phyloP scores from a whole-genome alignment of 2,113 vertebrate species.

The Pseudonaja textilis region DNA sequence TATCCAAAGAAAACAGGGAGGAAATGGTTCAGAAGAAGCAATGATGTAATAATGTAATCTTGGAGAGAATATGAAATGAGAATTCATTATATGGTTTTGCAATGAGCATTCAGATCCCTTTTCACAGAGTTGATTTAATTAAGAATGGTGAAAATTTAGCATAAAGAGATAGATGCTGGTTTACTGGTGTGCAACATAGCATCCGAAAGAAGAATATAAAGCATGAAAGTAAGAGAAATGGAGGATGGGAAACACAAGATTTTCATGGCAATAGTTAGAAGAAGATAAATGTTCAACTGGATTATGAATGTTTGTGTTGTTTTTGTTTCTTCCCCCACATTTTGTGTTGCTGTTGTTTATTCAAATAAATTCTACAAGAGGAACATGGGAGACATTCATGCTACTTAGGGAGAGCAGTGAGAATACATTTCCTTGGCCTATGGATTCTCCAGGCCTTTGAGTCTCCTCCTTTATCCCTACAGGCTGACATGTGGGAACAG shows the following conservation, averaged over 20 bases:
- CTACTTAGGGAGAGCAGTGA: conserved; percentile 79
- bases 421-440: conserved; percentile 60
- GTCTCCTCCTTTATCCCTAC: conserved; percentile 57
- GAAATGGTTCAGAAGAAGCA: conserved; percentile 41
- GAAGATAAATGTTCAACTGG: conserved; percentile 35
- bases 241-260: not conserved
- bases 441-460: conserved; percentile 68
- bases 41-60: not conserved
- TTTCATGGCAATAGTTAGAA: conserved; percentile 16
- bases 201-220: conserved; percentile 40
- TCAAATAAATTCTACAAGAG: conserved; percentile 69
- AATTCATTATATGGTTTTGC: conserved; percentile 39
- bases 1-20: conserved; percentile 2
- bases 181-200: conserved; percentile 41
- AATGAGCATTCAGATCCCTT: conserved; percentile 55
- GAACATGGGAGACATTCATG: conserved; percentile 75
- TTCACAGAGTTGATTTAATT: conserved; percentile 55
- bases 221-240: not conserved
- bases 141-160: conserved; percentile 58
- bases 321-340: conserved; percentile 35
- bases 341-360: conserved; percentile 49
- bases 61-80: not conserved
- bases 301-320: conserved; percentile 35
- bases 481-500: conserved; percentile 60
- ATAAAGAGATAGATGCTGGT: conserved; percentile 53